A percentile compares a stretch with the other conserved stretches of the same genome.
Conservation (phyloP, 2,888 invertebrate species). For the Colostygia pectinataria region DNA sequence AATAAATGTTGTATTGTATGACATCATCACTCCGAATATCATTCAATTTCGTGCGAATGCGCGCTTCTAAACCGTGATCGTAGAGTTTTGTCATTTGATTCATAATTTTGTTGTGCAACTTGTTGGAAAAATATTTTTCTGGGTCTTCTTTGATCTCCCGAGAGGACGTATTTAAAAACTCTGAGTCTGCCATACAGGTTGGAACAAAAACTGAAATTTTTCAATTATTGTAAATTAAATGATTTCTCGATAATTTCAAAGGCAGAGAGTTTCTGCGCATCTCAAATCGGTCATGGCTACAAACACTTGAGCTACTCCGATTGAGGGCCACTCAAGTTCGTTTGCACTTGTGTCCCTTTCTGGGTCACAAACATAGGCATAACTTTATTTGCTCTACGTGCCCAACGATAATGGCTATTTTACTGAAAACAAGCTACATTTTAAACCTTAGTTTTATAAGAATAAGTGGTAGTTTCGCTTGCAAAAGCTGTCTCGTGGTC, state of each 20-base stretch:
- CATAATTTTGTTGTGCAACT: background rate
- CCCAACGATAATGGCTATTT: constrained; percentile 19
- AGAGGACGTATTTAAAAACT: too few relatives aligned
- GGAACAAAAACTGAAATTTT: too few relatives aligned
- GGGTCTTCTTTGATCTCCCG: too few relatives aligned
- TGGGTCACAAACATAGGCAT: constrained; percentile 25
- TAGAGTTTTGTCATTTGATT: constrained; percentile 9
- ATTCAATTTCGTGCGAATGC: constrained; percentile 27
- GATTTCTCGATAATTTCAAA: constrained; percentile 3
- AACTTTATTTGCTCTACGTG: constrained; percentile 32
- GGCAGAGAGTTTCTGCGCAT: constrained; percentile 1
- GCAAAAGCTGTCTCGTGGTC: constrained; percentile 9
- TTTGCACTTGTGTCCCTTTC: constrained; percentile 16
- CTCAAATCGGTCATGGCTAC: constrained; percentile 16
- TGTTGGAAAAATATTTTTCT: background rate
- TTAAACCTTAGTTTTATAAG: constrained; percentile 6
- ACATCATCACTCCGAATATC: constrained; percentile 34
- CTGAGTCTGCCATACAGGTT: too few relatives aligned
- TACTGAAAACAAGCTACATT: constrained; percentile 1
- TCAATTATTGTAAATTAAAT: background rate
- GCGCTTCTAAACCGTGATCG: constrained; percentile 13
- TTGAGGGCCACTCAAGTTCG: constrained; percentile 19
- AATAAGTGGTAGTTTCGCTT: constrained; percentile 15
- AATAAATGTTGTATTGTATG: constrained; percentile 33
- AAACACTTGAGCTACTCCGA: constrained; percentile 12